Evolutionary conservation across 2,888 invertebrate species (phyloP), one percentile per base, ranked within the genome.

Genomic region (Nineta flava): DNA sequence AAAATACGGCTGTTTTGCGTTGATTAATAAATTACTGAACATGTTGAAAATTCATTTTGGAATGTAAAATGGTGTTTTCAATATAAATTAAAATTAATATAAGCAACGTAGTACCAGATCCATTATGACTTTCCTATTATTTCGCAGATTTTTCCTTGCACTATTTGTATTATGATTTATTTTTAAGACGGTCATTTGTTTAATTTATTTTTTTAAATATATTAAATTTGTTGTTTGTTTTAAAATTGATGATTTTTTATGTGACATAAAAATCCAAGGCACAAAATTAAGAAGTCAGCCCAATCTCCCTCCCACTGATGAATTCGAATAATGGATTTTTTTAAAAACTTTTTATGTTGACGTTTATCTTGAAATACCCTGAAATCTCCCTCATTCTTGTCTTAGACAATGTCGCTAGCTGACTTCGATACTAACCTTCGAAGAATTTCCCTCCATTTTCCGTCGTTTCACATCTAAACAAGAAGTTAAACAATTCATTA

Each of bases 351-450:
- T 26, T 26, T 26, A 26, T 26, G 26, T 61, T 64, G 68, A 15
- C 34, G 21, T 45, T 44, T 19, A 41, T 44, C 42, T 46, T 48
- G 53, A 54, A 53, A 56, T 57, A 65, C 64, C 65, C 65, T 66
- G 62, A 66, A 65, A 65, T 63, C 62, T 60, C 65, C 46, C 50
- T 45, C 46, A 45, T 43, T 46, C 12, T 52, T 17, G 50, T 17
- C 42, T 41, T 19, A 34, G 50, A 50, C 63, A 61, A 60, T 64
- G 65, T 57, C 63, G 67, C 63, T 68, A 67, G 62, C 65, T 65
- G 71, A 75, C 71, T 69, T 71, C 74, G 72, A 80, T 83, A 83
- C 82, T 80, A 79, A 87, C 87, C 85, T 87, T 88, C 74, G 82
- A 77, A 67, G 77, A 77, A 62, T 76, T 72, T 68, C 71, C 74